Evolutionary conservation across 2,888 invertebrate genomes (phyloP), one percentile per base, ranked within the genome.

Genomic region (Apocheima hispidaria): DNA sequence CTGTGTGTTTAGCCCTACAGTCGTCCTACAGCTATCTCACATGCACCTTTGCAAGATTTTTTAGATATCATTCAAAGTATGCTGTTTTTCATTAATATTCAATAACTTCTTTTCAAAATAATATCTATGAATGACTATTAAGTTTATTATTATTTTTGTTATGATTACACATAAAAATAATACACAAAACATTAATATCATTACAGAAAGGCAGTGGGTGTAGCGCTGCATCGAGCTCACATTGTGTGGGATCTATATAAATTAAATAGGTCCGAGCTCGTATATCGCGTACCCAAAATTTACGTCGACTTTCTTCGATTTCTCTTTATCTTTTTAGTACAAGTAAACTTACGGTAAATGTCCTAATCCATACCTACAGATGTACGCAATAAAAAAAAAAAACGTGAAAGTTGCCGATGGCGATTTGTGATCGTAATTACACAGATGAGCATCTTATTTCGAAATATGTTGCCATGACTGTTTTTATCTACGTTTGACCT

Each of bases 301-400:
- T 63, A 63, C 41, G 53, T 56, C 63, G 48, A 58, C 58, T 65
- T 33, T 57, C 46, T 66, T 61, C 59, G 41, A 63, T 65, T 55
- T 59, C 56, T 60, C 60, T 68, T 65, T 60, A 65, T 62, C 61
- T 64, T 40, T 52, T 65, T 63, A 53, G 57, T 54, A 65, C 60
- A 65, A 65, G 63, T 65, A 68, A 70, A 68, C 55, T 63, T 62
- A 62, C 62, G 60, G 60, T 67, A 67, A n/a, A 69, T 62, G 65
- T 56, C 58, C 50, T 56, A 49, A 59, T 62, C 36, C 41, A 50
- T 60, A n/a, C 41, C 50, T 60, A n/a, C 53, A 36, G 61, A 43
- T 14, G n/a, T 16, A 35, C 46, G 23, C 40, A 50, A 50, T 60
- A 60, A 50, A 50, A 62, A 60, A 50, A 67, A 56, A 53, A 60